phyloP scores from a whole-genome alignment of 2,113 vertebrate genomes.

The Poeciliopsis turrubarensis region DNA sequence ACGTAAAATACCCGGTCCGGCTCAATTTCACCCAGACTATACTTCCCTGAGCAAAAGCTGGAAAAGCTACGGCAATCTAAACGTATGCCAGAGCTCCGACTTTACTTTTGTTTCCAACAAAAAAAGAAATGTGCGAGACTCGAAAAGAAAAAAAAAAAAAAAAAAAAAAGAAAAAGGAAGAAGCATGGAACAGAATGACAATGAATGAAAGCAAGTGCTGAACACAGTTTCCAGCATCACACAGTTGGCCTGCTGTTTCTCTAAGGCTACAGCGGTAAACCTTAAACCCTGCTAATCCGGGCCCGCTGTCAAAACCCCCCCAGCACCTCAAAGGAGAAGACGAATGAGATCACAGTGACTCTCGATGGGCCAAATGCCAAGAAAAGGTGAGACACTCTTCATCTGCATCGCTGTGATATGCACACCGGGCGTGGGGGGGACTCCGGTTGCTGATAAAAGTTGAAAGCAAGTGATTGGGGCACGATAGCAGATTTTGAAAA shows the following conservation, averaged over 20 bases:
- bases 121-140: neutral
- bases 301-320: constrained; percentile 29
- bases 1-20: neutral
- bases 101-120: neutral
- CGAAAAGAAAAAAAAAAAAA: neutral
- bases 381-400: constrained; percentile 1
- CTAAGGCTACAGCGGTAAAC: constrained; percentile 49
- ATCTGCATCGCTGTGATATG: neutral
- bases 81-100: neutral
- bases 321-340: constrained; percentile 8
- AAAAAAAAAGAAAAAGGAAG: neutral
- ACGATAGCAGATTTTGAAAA: no score
- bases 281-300: constrained; percentile 55
- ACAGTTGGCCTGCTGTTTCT: constrained; percentile 40
- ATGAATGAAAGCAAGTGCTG: neutral
- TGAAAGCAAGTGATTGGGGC: neutral
- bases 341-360: neutral
- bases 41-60: neutral
- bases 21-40: neutral
- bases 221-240: constrained; percentile 1
- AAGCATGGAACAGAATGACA: neutral
- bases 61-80: neutral
- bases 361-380: constrained; percentile 5
- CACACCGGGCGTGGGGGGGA: neutral
- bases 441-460: neutral